Base-by-base conservation (phyloP, 2,888 invertebrate genomes). In the Tortrix viridana region DNA sequence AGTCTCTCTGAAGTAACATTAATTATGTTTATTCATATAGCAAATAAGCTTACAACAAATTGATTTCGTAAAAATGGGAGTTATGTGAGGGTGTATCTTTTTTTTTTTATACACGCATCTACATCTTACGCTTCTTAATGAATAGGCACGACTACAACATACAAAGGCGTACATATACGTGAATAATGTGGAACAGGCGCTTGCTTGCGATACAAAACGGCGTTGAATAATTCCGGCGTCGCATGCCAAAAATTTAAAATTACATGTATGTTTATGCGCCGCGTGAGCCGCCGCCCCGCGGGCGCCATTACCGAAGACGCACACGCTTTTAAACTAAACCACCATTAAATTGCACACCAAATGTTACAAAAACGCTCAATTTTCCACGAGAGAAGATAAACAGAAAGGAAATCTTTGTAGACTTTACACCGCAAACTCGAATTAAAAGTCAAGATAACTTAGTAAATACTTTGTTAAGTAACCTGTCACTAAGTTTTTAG, bases 321-420 rank as follows among this genome's bases (percentile, higher is more conserved):
- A 78, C 76, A 76, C 76, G 82, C 84, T 84, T 84, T 85, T 84
- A 85, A 83, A 85, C 82, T 81, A 79, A 84, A 84, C 81, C 80
- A 76, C 74, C 73, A 76, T 76, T 80, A 82, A 82, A 84, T 79
- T 79, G 75, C 79, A 75, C 74, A 63, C 71, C 71, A 54, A 79
- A 77, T 77, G 79, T 79, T 76, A 78, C 71, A 69, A 68, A 68
- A 67, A 68, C 67, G 65, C 73, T 65, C 66, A 70, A 73, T 74
- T 72, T 74, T 70, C 67, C 70, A 65, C 69, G 67, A 70, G 67
- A 69, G 60, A 19, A 32, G 50, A 41, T 41, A 16, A 41, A 41
- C 41, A n/a, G 14, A 41, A 32, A 41, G 41, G 43, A 32, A 58
- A 58, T 41, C 50, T 41, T 43, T 12, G 41, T 38, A 22, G 43